Conservation (phyloP, 2,888 invertebrate genomes). For the Thera britannica region DNA sequence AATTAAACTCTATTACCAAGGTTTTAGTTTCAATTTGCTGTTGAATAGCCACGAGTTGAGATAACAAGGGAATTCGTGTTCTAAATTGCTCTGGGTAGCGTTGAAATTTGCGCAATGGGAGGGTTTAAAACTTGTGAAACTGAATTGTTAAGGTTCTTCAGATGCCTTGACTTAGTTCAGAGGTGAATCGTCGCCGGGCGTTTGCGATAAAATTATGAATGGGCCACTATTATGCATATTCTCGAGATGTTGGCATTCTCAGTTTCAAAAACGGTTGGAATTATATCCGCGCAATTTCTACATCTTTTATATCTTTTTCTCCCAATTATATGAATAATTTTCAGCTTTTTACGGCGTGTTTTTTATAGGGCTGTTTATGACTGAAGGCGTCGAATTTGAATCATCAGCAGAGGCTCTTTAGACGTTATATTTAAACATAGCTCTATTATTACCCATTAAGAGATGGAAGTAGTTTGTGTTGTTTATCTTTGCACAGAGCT, state of each 20-base stretch:
- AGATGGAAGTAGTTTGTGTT: too few species aligned
- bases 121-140: conserved; percentile 39
- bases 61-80: conserved; percentile 14
- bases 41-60: conserved; percentile 19
- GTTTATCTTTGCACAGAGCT: too few species aligned
- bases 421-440: too few species aligned
- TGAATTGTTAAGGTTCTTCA: conserved; percentile 55
- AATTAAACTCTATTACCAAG: conserved; percentile 51
- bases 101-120: conserved; percentile 16
- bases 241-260: conserved; percentile 16
- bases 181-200: conserved; percentile 45
- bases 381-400: too few species aligned
- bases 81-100: conserved; percentile 8
- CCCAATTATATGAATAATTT: too few species aligned
- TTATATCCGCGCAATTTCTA: too few species aligned
- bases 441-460: too few species aligned
- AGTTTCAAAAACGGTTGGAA: too few species aligned
- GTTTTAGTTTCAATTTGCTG: conserved; percentile 49
- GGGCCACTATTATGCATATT: conserved; percentile 40
- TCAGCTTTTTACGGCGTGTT: too few species aligned
- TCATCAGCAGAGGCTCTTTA: too few species aligned
- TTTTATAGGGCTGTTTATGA: too few species aligned
- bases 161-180: conserved; percentile 51
- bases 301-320: too few species aligned
- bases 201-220: conserved; percentile 51